Percentiles rank a stretch among this genome's conserved stretches.
phyloP scores from a whole-genome alignment of 2,888 invertebrate genomes.

The Chelonus formosanus region DNA sequence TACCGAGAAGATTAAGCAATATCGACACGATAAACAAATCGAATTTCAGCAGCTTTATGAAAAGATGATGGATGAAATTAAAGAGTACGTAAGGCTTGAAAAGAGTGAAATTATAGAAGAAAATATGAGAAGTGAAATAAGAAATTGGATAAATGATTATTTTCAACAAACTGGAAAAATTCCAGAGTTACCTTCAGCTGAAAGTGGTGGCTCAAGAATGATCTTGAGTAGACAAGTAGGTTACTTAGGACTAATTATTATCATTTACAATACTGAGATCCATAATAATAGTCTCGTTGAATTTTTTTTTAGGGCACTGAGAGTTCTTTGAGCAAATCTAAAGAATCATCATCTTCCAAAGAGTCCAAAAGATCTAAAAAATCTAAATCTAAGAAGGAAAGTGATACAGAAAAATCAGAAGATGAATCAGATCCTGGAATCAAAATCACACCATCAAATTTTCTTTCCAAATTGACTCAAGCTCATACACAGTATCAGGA shows the following conservation, averaged over 20 bases:
- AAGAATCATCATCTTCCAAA: conserved; percentile 76
- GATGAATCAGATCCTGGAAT: conserved; percentile 74
- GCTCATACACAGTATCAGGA: conserved; percentile 83
- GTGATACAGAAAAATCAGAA: conserved; percentile 68
- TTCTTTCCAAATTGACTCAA: conserved; percentile 76
- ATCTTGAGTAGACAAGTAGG: conserved; percentile 80
- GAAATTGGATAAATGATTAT: conserved; percentile 86
- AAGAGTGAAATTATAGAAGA: conserved; percentile 83
- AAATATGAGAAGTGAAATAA: conserved; percentile 85
- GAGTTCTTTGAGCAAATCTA: conserved; percentile 82
- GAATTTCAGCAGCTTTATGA: conserved; percentile 76
- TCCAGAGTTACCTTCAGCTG: conserved; percentile 91
- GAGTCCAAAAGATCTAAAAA: conserved; percentile 80
- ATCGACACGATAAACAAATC: conserved; percentile 67
- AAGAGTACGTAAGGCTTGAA: conserved; percentile 74
- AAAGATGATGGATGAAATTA: conserved; percentile 71
- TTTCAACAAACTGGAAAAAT: conserved; percentile 84
- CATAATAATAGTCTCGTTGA: too few species aligned
- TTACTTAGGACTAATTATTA: not conserved
- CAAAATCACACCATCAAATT: conserved; percentile 76
- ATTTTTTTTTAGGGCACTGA: conserved; percentile 70
- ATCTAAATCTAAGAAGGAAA: conserved; percentile 75
- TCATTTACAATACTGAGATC: too few species aligned
- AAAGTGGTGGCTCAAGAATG: conserved; percentile 87
- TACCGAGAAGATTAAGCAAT: conserved; percentile 56